Conservation (phyloP, 2,797 vertebrate genomes). For the Yasuhikotakia modesta region DNA sequence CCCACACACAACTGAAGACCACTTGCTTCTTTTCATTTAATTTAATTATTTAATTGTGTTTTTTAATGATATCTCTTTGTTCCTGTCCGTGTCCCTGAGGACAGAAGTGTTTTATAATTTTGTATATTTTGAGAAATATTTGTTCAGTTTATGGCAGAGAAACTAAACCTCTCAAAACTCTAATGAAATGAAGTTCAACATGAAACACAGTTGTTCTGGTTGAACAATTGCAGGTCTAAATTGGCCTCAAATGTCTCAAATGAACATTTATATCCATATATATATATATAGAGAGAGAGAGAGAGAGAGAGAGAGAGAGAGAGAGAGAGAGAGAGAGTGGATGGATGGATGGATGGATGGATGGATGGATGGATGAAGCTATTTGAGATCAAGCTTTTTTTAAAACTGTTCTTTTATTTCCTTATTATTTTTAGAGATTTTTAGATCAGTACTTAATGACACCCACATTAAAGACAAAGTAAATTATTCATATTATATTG, state of each 20-base stretch:
- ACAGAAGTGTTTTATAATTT: slow-evolving; percentile 53
- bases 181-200: slow-evolving; percentile 6
- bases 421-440: slow-evolving; percentile 57
- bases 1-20: too few relatives aligned
- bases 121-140: slow-evolving; percentile 54
- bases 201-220: not conserved
- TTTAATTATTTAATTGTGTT: slow-evolving; percentile 14
- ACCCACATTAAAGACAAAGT: slow-evolving; percentile 48
- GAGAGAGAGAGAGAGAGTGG: not conserved
- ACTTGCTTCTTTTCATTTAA: slow-evolving; percentile 24
- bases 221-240: not conserved
- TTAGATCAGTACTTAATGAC: slow-evolving; percentile 59
- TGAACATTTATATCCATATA: too few relatives aligned
- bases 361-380: not conserved
- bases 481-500: slow-evolving; percentile 64
- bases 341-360: too few relatives aligned
- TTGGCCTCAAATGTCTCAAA: too few relatives aligned
- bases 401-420: slow-evolving; percentile 32
- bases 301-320: too few relatives aligned
- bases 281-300: too few relatives aligned
- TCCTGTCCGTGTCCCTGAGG: not conserved
- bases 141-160: slow-evolving; percentile 50
- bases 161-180: not conserved
- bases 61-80: slow-evolving; percentile 1
- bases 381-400: slow-evolving; percentile 30